Percentiles rank a stretch among this genome's conserved stretches.
phyloP scores from a whole-genome alignment of 2,888 invertebrate species.

The Torymus texanus region DNA sequence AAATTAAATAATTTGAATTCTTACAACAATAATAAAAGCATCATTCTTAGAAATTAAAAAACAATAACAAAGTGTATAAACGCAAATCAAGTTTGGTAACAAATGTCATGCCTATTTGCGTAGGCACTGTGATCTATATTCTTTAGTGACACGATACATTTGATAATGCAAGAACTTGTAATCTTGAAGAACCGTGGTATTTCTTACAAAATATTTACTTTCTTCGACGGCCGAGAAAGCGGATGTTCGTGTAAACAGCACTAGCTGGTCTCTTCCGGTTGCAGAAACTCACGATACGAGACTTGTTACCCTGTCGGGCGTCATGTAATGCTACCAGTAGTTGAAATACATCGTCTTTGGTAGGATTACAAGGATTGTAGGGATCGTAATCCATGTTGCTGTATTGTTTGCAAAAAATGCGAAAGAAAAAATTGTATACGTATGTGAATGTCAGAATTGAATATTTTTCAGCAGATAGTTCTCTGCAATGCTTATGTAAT shows the following conservation, averaged over 20 bases:
- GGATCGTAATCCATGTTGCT: slow-evolving; percentile 78
- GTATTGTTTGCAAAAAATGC: slow-evolving; percentile 51
- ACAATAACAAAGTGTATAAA: not conserved
- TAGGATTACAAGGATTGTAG: slow-evolving; percentile 79
- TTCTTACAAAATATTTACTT: slow-evolving; percentile 32
- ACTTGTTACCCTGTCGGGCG: slow-evolving; percentile 77
- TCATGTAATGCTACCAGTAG: slow-evolving; percentile 80
- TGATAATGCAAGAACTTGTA: slow-evolving; percentile 12
- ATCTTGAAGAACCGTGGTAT: slow-evolving; percentile 1
- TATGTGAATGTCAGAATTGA: too few species aligned
- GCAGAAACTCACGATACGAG: slow-evolving; percentile 79
- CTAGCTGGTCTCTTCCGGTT: slow-evolving; percentile 80
- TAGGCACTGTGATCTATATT: not conserved
- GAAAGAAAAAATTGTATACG: too few species aligned
- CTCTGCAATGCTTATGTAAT: too few species aligned
- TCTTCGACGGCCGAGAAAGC: slow-evolving; percentile 78
- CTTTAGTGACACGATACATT: slow-evolving; percentile 5
- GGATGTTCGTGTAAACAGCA: slow-evolving; percentile 80
- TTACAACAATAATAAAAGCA: too few species aligned
- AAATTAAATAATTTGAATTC: too few species aligned
- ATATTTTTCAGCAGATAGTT: too few species aligned
- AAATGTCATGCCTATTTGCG: not conserved
- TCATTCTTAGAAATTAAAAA: not conserved
- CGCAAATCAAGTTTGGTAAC: not conserved
- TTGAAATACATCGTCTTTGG: slow-evolving; percentile 80